Base-by-base conservation (phyloP, 2,888 invertebrate genomes). In the Heliconius cydno region DNA sequence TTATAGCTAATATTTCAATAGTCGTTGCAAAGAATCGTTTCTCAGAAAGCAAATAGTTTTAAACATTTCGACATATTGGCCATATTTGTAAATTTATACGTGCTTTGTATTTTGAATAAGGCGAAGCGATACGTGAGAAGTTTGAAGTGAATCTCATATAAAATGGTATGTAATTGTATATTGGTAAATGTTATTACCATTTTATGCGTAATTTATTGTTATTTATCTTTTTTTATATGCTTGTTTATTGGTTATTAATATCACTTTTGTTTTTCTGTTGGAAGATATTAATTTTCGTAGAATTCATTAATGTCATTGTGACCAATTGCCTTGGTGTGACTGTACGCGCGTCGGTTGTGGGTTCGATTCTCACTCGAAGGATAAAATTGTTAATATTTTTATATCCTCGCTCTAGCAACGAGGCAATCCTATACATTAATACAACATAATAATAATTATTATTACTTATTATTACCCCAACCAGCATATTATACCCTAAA, bases 11-110 rank as follows among this genome's bases (percentile, higher is more conserved):
- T 67, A 76, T 75, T 75, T 77, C 67, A 68, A 75, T 65, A 63
- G 74, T 87, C 88, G 87, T 90, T 91, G 90, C 90, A 89, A 89
- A 88, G 87, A 86, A 88, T 87, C 85, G 84, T 80, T 92, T 91
- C 91, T 85, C 66, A 86, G 91, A 90, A 92, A 88, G 87, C 88
- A 89, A 90, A 91, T 89, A 87, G 88, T 87, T 68, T 68, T 81
- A 74, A 74, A 77, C 83, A 77, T 82, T 84, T 84, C 81, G 85
- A 83, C 81, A 88, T 86, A 88, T 88, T 87, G 86, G 87, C 87
- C 74, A 79, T 82, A 46, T 79, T 82, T 81, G 63, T 78, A 73
- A 79, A 73, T 79, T 79, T 72, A 76, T 76, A 80, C 77, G 68
- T 79, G 76, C 67, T 72, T 77, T 57, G 77, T 72, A 79, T 79